Evolutionary conservation across 2,888 invertebrate species (phyloP), one percentile per base, ranked within the genome.

Genomic region (Anaspis maculata): DNA sequence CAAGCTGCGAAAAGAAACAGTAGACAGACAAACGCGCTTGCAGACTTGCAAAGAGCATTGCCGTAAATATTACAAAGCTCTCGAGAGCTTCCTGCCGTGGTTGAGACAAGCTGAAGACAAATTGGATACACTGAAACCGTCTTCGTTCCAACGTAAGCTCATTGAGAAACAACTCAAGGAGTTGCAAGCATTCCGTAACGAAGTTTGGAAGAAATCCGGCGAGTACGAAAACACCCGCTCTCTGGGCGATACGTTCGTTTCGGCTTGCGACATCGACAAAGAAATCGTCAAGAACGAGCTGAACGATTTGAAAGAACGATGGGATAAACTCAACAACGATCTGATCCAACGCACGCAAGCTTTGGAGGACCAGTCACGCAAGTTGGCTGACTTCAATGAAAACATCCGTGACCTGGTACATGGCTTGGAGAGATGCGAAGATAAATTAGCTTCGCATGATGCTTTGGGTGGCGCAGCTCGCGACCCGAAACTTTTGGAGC

Each of bases 21-120:
- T 86, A 24, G 90, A 94, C 51, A 74, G 91, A 26, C 81, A 92
- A 56, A 87, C 85, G 0, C 73, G 87, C 44, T 69, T 92, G 25
- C 89, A 91, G 61, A 87, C 89, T 1, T 89, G 90, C 62, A 82
- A 83, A 78, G 92, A 92, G 60, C 91, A 87, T 61, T 90, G 85
- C 66, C 84, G 84, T 48, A 91, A 91, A 59, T 95, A 88, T 69
- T 83, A 85, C 58, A 78, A 80, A 52, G 82, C 83, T 0, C 78
- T 89, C 30, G 92, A 92, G 51, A 70, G 76, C 1, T 91, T 92
- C 71, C 67, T 89, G 1, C 85, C 88, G 1, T 95, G 95, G 95
- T 66, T 96, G 34, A 72, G 82, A 2, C 81, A 84, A 43, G 84
- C 87, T 0, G 94, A 95, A 64, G 84, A 86, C 49, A 83, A 88